These are phyloP conservation scores for Cistogaster globosa DNA, from an alignment of 2,888 invertebrate species.

Conservation along the genomic window DNA sequence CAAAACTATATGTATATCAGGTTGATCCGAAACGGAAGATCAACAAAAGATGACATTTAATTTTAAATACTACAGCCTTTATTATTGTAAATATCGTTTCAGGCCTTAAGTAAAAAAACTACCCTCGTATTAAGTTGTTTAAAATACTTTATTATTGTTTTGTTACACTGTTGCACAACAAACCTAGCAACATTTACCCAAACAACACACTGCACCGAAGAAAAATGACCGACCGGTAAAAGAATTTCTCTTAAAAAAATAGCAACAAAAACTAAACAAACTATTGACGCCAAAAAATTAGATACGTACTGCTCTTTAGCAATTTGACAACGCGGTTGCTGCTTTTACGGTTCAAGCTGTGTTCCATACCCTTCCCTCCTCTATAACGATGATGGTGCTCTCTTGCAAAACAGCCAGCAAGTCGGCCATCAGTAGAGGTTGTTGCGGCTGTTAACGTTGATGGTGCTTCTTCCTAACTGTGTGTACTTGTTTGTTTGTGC, in stretches of 20 bases:
- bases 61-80: too few relatives aligned
- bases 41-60: too few relatives aligned
- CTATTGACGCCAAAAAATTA: conserved; percentile 11
- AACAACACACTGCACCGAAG: conserved; percentile 26
- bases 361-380: conserved; percentile 32
- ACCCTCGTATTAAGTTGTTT: conserved; percentile 45
- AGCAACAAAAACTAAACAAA: conserved; percentile 22
- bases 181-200: conserved; percentile 18
- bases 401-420: conserved; percentile 31
- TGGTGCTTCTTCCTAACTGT: conserved; percentile 46
- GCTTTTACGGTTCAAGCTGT: conserved; percentile 63
- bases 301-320: conserved; percentile 37
- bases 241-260: conserved; percentile 47
- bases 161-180: conserved; percentile 46
- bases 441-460: conserved; percentile 48
- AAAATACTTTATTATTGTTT: conserved; percentile 21
- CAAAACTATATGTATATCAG: too few relatives aligned
- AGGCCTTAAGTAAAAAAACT: too few relatives aligned
- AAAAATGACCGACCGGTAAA: conserved; percentile 49
- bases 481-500: conserved; percentile 44
- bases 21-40: too few relatives aligned
- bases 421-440: conserved; percentile 46
- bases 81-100: too few relatives aligned
- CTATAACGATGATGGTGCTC: conserved; percentile 56
- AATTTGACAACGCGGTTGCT: conserved; percentile 56